phyloP scores from a whole-genome alignment of 1,140 invertebrate genomes.

The Meloidogyne exigua region DNA sequence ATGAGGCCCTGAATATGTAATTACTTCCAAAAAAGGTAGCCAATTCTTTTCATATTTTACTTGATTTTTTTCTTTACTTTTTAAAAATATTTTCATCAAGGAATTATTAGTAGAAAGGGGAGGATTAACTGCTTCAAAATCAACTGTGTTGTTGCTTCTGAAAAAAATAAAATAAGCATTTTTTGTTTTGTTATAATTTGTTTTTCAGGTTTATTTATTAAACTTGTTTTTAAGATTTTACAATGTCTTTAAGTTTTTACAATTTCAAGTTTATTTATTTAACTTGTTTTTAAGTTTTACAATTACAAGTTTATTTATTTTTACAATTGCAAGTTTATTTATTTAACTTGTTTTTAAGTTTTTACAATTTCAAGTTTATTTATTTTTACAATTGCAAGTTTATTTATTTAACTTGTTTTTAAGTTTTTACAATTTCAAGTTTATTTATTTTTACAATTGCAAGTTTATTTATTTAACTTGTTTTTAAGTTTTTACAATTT shows the following conservation, averaged over 20 bases:
- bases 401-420: no score
- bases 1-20: slow-evolving; percentile 58
- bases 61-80: slow-evolving; percentile 6
- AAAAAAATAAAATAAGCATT: background rate
- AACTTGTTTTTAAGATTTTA: background rate
- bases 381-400: no score
- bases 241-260: background rate
- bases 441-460: no score
- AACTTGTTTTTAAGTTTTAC: no score
- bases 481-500: no score
- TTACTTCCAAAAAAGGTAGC: slow-evolving; percentile 52
- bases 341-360: no score
- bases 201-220: background rate
- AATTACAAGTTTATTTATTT: no score
- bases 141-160: slow-evolving; percentile 31
- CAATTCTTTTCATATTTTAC: slow-evolving; percentile 33
- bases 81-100: slow-evolving; percentile 23
- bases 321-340: no score
- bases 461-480: no score
- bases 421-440: no score
- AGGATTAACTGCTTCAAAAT: slow-evolving; percentile 44
- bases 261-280: background rate
- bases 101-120: slow-evolving; percentile 34
- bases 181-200: background rate
- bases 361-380: no score